These are phyloP conservation scores for Batillaria attramentaria DNA, from an alignment of 1,140 invertebrate genomes.

Conservation along the genomic window DNA sequence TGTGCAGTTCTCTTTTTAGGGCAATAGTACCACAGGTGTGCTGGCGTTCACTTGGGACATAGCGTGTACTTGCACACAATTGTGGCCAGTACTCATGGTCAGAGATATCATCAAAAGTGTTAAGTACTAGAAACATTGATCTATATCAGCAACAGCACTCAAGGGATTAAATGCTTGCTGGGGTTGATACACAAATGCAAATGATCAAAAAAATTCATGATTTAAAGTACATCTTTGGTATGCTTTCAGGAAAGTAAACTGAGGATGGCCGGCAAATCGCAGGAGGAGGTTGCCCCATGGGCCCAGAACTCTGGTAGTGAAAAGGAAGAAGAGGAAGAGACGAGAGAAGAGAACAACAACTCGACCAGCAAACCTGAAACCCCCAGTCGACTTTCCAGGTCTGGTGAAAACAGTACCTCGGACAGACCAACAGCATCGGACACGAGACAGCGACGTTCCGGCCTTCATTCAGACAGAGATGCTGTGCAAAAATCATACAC, in stretches of 20 bases:
- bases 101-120: too few relatives aligned
- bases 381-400: background rate
- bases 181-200: too few relatives aligned
- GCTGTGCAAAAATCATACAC: background rate
- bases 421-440: too few relatives aligned
- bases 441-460: conserved; percentile 13
- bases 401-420: background rate
- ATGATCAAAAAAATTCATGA: too few relatives aligned
- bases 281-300: conserved; percentile 30
- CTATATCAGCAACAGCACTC: too few relatives aligned
- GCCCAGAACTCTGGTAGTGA: conserved; percentile 41
- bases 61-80: too few relatives aligned
- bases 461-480: background rate
- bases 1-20: too few relatives aligned
- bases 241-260: conserved; percentile 7
- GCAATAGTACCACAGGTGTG: too few relatives aligned
- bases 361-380: conserved; percentile 29
- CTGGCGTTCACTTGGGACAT: too few relatives aligned
- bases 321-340: conserved; percentile 26
- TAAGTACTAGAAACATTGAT: too few relatives aligned
- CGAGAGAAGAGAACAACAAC: conserved; percentile 26
- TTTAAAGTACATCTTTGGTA: background rate
- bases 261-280: background rate
- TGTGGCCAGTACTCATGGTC: too few relatives aligned
- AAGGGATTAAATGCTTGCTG: too few relatives aligned